Evolutionary conservation across 2,888 invertebrate genomes (phyloP), one percentile per base, ranked within the genome.

Genomic region (Dolichopus griseipennis): DNA sequence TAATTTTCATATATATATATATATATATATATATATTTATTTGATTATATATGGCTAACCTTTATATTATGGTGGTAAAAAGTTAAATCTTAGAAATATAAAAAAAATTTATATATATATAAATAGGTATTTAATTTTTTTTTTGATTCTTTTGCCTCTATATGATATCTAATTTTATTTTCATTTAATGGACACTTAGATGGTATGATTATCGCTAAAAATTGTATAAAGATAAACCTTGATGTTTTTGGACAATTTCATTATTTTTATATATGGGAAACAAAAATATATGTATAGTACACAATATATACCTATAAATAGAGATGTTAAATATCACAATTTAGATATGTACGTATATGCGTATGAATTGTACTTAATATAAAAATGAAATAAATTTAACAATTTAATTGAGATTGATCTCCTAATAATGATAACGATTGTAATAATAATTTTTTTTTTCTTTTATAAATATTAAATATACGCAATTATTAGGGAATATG

Each of bases 401-500:
- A 52, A 18, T 52, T 52, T 52, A 52, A 52, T 52, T 52, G 52
- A 52, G 52, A 52, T 52, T 52, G 52, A 52, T 52, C 52, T 52
- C n/a, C 18, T 52, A 52, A 52, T 52, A 52, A 52, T 52, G 18
- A 52, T n/a, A 52, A 52, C 15, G 15, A 52, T 52, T 12, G 15
- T 52, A 52, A 52, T 15, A n/a, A 52, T n/a, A 52, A 18, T 52
- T 2, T 52, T 18, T 2, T 52, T 18, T 12, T 37, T 37, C 12
- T 37, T 37, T n/a, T 7, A 7, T 37, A 37, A 37, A 37, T 37
- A 8, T n/a, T n/a, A n/a, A n/a, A n/a, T n/a, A n/a, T n/a, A n/a
- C n/a, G n/a, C 27, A 27, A 27, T 27, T 27, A 27, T 27, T 27
- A 27, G 5, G 27, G 27, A 27, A 27, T 27, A 27, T 27, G 5